A percentile compares a stretch with the other conserved stretches of the same genome.
phyloP scores from a whole-genome alignment of 2,797 vertebrate species.

The Lagocephalus sceleratus region DNA sequence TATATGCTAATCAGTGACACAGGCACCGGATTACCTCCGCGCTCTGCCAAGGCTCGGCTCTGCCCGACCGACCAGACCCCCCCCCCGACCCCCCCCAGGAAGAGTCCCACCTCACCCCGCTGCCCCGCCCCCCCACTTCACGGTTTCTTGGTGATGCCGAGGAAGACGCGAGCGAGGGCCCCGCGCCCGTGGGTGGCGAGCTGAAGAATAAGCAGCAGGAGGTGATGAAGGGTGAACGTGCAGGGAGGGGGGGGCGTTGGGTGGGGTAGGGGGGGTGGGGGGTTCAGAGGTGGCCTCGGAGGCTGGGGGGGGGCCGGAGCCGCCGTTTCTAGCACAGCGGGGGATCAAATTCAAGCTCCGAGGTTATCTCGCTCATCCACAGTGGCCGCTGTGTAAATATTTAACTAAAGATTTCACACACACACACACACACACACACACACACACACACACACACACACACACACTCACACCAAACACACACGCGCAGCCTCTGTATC shows the following conservation, averaged over 20 bases:
- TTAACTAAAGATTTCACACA: constrained; percentile 92
- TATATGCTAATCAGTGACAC: constrained; percentile 72
- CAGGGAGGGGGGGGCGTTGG: constrained; percentile 18
- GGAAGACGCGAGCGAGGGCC: too few relatives aligned
- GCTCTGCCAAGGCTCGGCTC: constrained; percentile 59
- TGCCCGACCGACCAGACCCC: constrained; percentile 18
- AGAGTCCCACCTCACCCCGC: too few relatives aligned
- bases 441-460: constrained; percentile 9
- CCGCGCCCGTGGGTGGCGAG: constrained; percentile 32
- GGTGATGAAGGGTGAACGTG: constrained; percentile 34
- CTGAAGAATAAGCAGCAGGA: constrained; percentile 29
- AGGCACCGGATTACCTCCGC: constrained; percentile 59
- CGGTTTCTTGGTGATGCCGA: constrained; percentile 13
- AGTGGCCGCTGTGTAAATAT: constrained; percentile 96
- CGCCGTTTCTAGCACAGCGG: constrained; percentile 8
- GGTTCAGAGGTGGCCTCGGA: constrained; percentile 10
- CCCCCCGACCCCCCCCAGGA: neutral
- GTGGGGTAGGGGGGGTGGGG: constrained; percentile 11
- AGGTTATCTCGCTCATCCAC: constrained; percentile 94
- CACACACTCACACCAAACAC: constrained; percentile 17
- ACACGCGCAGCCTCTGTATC: constrained; percentile 25
- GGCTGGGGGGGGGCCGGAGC: neutral
- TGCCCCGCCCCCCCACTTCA: constrained; percentile 3
- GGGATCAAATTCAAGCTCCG: constrained; percentile 90
- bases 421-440: constrained; percentile 20